Conservation (phyloP, 2,113 vertebrate species). For the Emydura subglobosa region DNA sequence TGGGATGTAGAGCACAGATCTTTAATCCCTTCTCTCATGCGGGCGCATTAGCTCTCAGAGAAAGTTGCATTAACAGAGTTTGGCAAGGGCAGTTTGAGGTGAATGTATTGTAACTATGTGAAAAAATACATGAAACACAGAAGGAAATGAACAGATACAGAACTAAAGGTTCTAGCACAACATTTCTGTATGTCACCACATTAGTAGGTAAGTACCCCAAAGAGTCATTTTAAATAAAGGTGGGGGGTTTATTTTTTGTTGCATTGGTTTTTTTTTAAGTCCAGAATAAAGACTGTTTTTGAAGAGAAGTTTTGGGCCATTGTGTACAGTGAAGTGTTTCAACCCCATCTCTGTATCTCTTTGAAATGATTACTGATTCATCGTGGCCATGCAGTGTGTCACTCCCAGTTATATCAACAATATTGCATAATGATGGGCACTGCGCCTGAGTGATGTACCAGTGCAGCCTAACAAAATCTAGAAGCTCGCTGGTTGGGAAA, state of each 20-base stretch:
- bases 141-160: background rate
- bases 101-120: background rate
- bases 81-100: background rate
- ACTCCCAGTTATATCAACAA: background rate
- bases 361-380: conserved; percentile 19
- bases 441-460: background rate
- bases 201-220: background rate
- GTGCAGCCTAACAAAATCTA: background rate
- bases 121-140: background rate
- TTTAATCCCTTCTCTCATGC: background rate
- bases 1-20: background rate
- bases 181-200: background rate
- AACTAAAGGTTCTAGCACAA: background rate
- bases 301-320: background rate
- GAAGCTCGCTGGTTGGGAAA: background rate
- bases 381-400: background rate
- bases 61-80: background rate
- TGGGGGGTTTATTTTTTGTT: background rate
- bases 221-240: background rate
- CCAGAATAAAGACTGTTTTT: background rate
- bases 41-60: background rate
- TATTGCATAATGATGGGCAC: background rate
- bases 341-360: background rate
- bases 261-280: background rate
- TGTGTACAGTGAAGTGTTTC: background rate